Conservation (phyloP, 1,140 invertebrate genomes). For the Drosophila bipectinata region DNA sequence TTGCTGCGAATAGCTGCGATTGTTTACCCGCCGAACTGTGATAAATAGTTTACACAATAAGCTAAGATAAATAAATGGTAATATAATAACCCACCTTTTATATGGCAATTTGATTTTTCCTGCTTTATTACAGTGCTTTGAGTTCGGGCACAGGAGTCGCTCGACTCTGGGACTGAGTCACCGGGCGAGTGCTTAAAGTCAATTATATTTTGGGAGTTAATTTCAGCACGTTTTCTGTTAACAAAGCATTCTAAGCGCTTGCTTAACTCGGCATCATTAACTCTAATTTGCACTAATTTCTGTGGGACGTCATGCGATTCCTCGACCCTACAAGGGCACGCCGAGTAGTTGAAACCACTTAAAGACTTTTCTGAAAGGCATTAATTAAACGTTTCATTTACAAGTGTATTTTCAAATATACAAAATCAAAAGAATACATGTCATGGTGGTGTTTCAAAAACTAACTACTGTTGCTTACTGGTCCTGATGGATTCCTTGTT, state of each 20-base stretch:
- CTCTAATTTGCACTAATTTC: slow-evolving; percentile 86
- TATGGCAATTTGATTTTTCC: slow-evolving; percentile 88
- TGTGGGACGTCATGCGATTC: slow-evolving; percentile 76
- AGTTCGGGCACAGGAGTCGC: slow-evolving; percentile 87
- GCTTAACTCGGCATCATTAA: slow-evolving; percentile 85
- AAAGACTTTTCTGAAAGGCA: slow-evolving; percentile 16
- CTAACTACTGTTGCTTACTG: slow-evolving; percentile 53
- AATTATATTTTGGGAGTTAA: slow-evolving; percentile 87
- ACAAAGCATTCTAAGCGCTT: slow-evolving; percentile 87
- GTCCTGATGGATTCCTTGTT: slow-evolving; percentile 91
- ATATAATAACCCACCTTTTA: slow-evolving; percentile 86
- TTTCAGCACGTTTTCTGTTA: slow-evolving; percentile 87
- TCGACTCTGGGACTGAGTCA: slow-evolving; percentile 16
- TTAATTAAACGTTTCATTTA: slow-evolving; percentile 11
- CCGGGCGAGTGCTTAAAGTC: slow-evolving; percentile 86
- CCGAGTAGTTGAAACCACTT: slow-evolving; percentile 58
- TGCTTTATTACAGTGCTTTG: slow-evolving; percentile 87
- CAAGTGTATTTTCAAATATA: slow-evolving; percentile 33
- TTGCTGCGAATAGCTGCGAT: slow-evolving; percentile 86
- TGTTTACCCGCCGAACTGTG: slow-evolving; percentile 85
- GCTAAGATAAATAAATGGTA: not conserved
- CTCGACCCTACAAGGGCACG: slow-evolving; percentile 71
- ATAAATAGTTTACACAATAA: slow-evolving; percentile 22
- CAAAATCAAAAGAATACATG: slow-evolving; percentile 22
- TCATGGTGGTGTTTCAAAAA: slow-evolving; percentile 3